Base-by-base conservation (phyloP, 2,797 vertebrate species). In the Anguilla pacifica region DNA sequence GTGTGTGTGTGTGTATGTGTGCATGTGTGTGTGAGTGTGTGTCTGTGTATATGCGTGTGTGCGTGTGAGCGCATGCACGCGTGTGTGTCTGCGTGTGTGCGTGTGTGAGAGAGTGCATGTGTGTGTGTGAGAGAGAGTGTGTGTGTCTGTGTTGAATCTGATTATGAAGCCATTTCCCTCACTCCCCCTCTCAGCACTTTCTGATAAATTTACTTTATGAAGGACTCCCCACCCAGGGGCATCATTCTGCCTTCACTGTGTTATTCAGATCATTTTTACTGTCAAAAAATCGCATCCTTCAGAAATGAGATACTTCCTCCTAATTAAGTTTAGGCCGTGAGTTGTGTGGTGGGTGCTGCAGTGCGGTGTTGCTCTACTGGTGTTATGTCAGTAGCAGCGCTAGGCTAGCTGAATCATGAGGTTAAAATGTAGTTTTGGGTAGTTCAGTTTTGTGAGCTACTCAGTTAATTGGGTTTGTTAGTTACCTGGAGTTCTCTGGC, bases 1-100 rank as follows among this genome's bases (percentile, higher is more conserved):
- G 70, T 72, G 72, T 43, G 72, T 43, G 13, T 77, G 72, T 77
- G 72, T 43, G 6, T 49, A 31, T 77, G 67, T 86, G 84, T 25
- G 43, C 15, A 6, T 46, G 46, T 64, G 46, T 57, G 10, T 28
- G 57, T 25, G 53, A 2, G 53, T n/a, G 25, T 7, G 51, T 57
- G 53, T 7, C 25, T 70, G 61, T 72, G n/a, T 49, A 28, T 2
- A 10, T 5, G 51, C 57, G 10, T 6, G 25, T 13, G 53, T 31
- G n/a, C 13, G 6, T 17, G 25, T 22, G 17, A 67, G 6, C 49
- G 7, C 49, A 49, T 57, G 83, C 17, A 28, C 31, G 67, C 35
- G 72, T 43, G 72, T 43, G 35, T 43, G 35, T 77, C 31, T 19
- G 15, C 22, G 53, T 77, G 67, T 77, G 84, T 25, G 85, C 13